Conservation (phyloP, 2,113 vertebrate genomes). For the Saimiri boliviensis region DNA sequence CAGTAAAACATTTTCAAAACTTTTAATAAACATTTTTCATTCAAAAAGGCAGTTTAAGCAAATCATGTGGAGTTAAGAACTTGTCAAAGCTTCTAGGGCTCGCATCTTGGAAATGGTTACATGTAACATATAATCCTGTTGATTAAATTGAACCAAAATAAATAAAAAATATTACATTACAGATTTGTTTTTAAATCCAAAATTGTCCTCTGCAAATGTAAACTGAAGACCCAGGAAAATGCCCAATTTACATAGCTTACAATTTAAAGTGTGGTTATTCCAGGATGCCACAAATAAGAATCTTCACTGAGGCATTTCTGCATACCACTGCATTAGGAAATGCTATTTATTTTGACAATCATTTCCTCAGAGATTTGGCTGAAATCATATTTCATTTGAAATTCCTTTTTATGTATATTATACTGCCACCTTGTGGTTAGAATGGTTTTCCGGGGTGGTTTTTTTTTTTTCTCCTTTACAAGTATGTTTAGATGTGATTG, state of each 20-base stretch:
- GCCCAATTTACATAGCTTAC: not conserved
- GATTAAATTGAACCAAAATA: not conserved
- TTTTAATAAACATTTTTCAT: slow-evolving; percentile 9
- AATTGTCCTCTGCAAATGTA: not conserved
- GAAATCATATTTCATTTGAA: slow-evolving; percentile 25
- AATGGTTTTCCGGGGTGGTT: slow-evolving; percentile 1
- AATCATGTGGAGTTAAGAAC: not conserved
- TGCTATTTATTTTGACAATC: slow-evolving; percentile 40
- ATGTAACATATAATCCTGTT: not conserved
- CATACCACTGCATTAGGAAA: not conserved
- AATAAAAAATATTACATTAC: not conserved
- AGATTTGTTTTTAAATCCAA: not conserved
- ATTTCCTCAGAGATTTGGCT: slow-evolving; percentile 29
- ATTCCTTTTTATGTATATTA: not conserved
- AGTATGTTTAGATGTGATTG: not conserved
- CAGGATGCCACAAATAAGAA: not conserved
- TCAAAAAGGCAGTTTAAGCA: slow-evolving; percentile 12
- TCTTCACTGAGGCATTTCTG: not conserved
- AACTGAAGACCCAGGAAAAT: not conserved
- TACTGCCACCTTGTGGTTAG: slow-evolving; percentile 73
- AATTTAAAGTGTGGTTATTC: not conserved
- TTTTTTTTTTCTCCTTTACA: not conserved
- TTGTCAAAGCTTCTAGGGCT: not conserved
- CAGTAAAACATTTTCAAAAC: not conserved
- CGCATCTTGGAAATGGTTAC: not conserved